phyloP scores from a whole-genome alignment of 2,113 vertebrate genomes.

The Eupsittula cactorum region DNA sequence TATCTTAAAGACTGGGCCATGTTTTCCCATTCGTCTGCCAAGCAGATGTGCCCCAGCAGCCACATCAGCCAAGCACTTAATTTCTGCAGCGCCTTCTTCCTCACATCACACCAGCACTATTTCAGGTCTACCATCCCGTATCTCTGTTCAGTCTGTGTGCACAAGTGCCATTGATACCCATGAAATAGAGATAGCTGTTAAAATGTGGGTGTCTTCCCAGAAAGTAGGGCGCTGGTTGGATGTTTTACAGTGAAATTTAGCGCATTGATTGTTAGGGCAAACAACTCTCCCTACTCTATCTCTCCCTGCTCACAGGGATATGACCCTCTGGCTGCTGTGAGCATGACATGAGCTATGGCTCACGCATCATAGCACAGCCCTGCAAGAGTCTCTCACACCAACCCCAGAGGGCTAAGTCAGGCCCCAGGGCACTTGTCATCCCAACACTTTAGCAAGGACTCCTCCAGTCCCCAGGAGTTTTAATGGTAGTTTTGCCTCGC shows the following conservation, averaged over 20 bases:
- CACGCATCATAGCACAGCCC: not conserved
- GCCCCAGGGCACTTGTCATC: not conserved
- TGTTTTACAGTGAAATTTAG: not conserved
- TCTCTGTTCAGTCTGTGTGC: not conserved
- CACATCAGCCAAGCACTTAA: slow-evolving; percentile 28
- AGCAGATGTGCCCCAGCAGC: slow-evolving; percentile 34
- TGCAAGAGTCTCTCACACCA: not conserved
- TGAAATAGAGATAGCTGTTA: not conserved
- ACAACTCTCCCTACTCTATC: rapidly evolving
- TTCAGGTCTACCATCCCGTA: not conserved
- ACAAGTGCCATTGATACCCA: not conserved
- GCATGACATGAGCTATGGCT: not conserved
- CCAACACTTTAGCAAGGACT: not conserved
- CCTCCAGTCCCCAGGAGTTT: not conserved
- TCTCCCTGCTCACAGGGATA: not conserved
- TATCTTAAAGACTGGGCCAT: not conserved
- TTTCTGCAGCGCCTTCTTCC: slow-evolving; percentile 18
- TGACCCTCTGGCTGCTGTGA: rapidly evolving
- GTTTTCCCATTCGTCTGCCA: not conserved
- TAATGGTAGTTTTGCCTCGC: not conserved
- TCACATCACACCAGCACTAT: not conserved
- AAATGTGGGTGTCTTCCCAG: not conserved
- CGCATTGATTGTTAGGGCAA: not conserved
- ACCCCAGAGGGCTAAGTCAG: not conserved
- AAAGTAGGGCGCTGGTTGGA: not conserved